phyloP scores from a whole-genome alignment of 2,113 vertebrate genomes.

The Eupsittula cactorum region DNA sequence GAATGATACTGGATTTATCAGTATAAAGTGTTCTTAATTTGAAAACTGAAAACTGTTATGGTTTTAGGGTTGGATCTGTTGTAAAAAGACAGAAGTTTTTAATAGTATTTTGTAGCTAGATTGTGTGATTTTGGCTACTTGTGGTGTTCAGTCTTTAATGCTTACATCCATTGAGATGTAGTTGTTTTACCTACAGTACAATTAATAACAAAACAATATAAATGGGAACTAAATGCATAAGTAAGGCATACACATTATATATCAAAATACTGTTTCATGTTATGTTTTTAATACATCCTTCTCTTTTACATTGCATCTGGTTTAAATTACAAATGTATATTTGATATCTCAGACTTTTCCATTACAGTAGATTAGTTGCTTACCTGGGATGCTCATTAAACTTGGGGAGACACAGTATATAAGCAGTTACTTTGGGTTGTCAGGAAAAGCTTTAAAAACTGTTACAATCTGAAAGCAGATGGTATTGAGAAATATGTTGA shows the following conservation, averaged over 20 bases:
- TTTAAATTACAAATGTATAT: background rate
- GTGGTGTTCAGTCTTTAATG: background rate
- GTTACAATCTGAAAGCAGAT: background rate
- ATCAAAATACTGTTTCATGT: background rate
- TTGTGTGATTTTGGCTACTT: background rate
- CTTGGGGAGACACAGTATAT: background rate
- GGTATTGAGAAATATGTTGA: background rate
- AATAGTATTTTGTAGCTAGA: background rate
- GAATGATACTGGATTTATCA: background rate
- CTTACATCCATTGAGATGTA: background rate
- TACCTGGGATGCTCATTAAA: background rate
- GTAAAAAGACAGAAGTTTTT: background rate
- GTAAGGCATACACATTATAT: background rate
- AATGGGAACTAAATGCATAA: background rate
- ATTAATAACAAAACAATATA: background rate
- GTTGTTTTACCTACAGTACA: background rate
- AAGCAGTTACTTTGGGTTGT: background rate
- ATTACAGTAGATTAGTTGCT: background rate
- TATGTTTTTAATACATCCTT: background rate
- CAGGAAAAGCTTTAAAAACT: background rate
- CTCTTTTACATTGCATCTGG: background rate
- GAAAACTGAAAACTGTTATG: background rate
- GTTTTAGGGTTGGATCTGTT: background rate
- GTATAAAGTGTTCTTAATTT: background rate
- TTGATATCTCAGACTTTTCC: background rate